Percentiles rank a stretch among this genome's conserved stretches.
phyloP scores from a whole-genome alignment of 2,888 invertebrate genomes.

The Melanostoma mellinum region DNA sequence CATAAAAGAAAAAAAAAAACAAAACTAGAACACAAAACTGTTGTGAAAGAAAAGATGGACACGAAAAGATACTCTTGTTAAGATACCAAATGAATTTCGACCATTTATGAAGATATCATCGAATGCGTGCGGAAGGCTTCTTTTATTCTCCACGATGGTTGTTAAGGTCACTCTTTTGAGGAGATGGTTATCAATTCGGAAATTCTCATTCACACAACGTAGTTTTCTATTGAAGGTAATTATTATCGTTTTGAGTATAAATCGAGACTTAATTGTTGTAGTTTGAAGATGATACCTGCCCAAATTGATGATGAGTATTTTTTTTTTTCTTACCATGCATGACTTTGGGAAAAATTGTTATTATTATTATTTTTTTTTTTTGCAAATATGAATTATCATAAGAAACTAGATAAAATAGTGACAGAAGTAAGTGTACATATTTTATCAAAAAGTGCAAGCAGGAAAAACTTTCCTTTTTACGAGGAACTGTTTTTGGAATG shows the following conservation, averaged over 20 bases:
- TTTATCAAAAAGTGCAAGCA: too few relatives aligned
- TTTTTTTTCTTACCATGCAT: not conserved
- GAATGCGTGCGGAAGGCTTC: conserved; percentile 66
- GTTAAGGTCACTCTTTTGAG: conserved; percentile 56
- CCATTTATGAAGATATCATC: conserved; percentile 65
- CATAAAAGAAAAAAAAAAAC: conserved; percentile 20
- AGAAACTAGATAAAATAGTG: too few relatives aligned
- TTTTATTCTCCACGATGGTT: conserved; percentile 37
- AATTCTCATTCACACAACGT: conserved; percentile 40
- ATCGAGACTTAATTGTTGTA: conserved; percentile 32
- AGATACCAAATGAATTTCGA: conserved; percentile 63
- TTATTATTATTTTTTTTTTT: not conserved
- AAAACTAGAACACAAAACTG: conserved; percentile 42
- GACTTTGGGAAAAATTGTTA: not conserved
- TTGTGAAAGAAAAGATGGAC: conserved; percentile 45
- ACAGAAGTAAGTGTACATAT: too few relatives aligned
- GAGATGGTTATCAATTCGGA: conserved; percentile 58
- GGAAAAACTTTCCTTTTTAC: too few relatives aligned
- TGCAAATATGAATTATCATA: too few relatives aligned
- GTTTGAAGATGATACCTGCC: conserved; percentile 2
- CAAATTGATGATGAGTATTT: not conserved
- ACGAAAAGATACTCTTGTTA: conserved; percentile 24
- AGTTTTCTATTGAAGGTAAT: conserved; percentile 43
- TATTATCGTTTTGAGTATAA: conserved; percentile 38
- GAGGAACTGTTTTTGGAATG: too few relatives aligned